Base-by-base conservation (phyloP, 2,888 invertebrate genomes). In the Drosophila nigritarsus region DNA sequence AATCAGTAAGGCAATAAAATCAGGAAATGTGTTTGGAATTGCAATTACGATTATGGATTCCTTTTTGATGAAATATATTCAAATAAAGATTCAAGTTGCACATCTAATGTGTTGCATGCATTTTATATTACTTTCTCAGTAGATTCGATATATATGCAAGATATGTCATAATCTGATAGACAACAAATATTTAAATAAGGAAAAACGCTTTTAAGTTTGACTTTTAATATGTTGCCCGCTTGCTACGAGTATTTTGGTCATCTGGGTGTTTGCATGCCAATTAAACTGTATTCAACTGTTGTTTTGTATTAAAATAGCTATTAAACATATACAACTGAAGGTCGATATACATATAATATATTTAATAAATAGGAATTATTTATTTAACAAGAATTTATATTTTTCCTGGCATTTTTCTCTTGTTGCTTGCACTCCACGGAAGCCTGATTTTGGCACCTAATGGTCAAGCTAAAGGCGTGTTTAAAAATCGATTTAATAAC, bases 401-500 rank as follows among this genome's bases (percentile, higher is more conserved):
- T 6, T 24, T n/a, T 27, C 27, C 15, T 1, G 2, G 18, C 18
- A 18, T 34, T 53, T 34, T 53, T 24, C 18, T 24, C 34, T 34
- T 53, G 15, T 34, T 53, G 53, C 53, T 5, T 34, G 34, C 34
- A 34, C 20, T 24, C 15, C 24, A 24, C 24, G n/a, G 18, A 3
- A 34, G 9, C 2, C 20, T 24, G 9, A 24, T 69, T 69, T 63
- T n/a, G 0, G 20, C 51, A 29, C 40, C 20, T 42, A 27, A 54
- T 56, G 40, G 48, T 24, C 24, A 30, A 40, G 29, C 48, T 49
- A 32, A 48, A 62, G n/a, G 13, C 20, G 20, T 7, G 27, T 49
- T 54, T 49, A 63, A 58, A 54, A 59, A 38, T 5, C 20, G 34
- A 38, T 45, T 7, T n/a, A 20, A 36, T 45, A 13, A 27, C 6